A percentile compares a stretch with the other conserved stretches of the same genome.
These are phyloP conservation scores for Eurytoma californica DNA, from an alignment of 2,888 invertebrate species.

Conservation along the genomic window DNA sequence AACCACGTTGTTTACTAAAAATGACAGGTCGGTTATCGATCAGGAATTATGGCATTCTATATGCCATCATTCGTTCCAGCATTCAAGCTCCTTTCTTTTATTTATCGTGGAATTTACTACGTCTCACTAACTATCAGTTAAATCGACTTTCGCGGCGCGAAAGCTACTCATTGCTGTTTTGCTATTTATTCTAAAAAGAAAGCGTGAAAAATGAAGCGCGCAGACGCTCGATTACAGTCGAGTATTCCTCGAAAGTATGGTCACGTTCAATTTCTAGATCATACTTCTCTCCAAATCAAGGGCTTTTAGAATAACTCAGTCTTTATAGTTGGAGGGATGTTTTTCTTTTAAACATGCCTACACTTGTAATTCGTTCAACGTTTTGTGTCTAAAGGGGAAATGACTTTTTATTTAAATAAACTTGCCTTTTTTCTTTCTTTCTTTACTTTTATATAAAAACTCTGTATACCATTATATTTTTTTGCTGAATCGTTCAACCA, in stretches of 20 bases:
- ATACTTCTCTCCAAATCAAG: slow-evolving; percentile 26
- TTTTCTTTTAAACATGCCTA: slow-evolving; percentile 10
- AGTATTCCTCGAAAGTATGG: slow-evolving; percentile 3
- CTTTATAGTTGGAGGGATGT: slow-evolving; percentile 64
- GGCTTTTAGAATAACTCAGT: slow-evolving; percentile 60
- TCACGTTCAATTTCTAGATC: not conserved
- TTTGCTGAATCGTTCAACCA: slow-evolving; percentile 63
- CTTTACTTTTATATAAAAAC: slow-evolving; percentile 58
- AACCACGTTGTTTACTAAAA: too few species aligned
- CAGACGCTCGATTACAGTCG: not conserved
- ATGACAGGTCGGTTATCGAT: too few species aligned
- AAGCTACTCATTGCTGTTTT: too few species aligned
- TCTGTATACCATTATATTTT: slow-evolving; percentile 64
- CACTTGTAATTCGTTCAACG: not conserved
- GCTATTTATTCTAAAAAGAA: not conserved
- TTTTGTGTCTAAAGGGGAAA: slow-evolving; percentile 27
- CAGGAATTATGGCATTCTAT: too few species aligned
- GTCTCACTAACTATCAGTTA: too few species aligned
- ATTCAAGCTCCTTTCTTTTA: too few species aligned
- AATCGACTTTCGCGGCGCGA: too few species aligned
- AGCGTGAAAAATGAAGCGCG: not conserved
- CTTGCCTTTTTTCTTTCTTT: slow-evolving; percentile 61
- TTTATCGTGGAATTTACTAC: too few species aligned
- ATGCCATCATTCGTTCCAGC: too few species aligned
- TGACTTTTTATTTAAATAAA: slow-evolving; percentile 48